Evolutionary conservation across 2,797 vertebrate species (phyloP).

Genomic region (Sebastes diploproa): DNA sequence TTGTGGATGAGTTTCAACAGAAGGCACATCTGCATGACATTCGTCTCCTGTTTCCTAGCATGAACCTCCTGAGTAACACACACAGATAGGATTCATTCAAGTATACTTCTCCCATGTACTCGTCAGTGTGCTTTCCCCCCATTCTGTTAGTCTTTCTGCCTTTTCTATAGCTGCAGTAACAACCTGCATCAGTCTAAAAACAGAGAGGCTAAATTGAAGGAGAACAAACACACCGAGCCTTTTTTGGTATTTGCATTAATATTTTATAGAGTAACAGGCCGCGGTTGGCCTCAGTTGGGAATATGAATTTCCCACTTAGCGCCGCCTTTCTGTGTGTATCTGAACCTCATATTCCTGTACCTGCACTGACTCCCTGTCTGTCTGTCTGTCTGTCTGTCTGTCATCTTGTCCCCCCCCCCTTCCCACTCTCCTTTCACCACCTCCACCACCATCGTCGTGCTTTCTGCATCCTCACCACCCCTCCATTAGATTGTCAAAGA

Average conservation of each 20-base stretch:
- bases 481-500: conserved; percentile 99
- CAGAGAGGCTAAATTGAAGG: neutral
- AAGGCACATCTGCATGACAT: conserved; percentile 55
- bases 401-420: conserved; percentile 36
- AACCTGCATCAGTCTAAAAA: neutral
- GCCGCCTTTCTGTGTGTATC: conserved; percentile 65
- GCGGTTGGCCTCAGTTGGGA: conserved; percentile 4
- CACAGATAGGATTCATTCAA: conserved; percentile 10
- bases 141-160: neutral
- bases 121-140: neutral
- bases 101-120: neutral
- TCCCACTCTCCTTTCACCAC: conserved; percentile 60
- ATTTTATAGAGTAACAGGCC: neutral
- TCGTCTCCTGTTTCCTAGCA: conserved; percentile 52
- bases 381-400: conserved; percentile 54
- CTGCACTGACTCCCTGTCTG: conserved; percentile 72
- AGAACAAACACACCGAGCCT: rapidly evolving
- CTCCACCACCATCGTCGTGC: conserved; percentile 94
- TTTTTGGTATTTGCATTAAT: neutral
- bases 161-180: neutral
- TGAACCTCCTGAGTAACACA: conserved; percentile 33
- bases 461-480: conserved; percentile 95
- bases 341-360: conserved; percentile 72
- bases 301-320: conserved; percentile 19
- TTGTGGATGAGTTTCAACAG: neutral